Evolutionary conservation across 2,113 vertebrate genomes (phyloP).

Genomic region (Lota lota): DNA sequence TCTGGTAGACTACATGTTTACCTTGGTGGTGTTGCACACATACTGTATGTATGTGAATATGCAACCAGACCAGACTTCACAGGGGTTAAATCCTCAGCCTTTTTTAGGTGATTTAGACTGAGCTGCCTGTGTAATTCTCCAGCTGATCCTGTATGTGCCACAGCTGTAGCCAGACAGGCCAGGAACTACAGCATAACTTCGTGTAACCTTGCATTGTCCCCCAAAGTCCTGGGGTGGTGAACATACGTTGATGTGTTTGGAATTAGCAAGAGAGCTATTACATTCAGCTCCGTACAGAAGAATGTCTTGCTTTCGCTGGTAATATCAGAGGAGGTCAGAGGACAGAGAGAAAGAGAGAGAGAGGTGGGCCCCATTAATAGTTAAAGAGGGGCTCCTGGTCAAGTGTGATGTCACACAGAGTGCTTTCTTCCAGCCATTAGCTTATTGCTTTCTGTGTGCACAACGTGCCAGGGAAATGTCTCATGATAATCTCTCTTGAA

Average conservation of each 20-base stretch:
- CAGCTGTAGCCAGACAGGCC: slow-evolving; percentile 32
- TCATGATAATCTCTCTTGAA: too few species aligned
- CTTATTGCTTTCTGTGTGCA: slow-evolving; percentile 17
- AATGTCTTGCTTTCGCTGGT: slow-evolving; percentile 19
- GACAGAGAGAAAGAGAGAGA: not conserved
- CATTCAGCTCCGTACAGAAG: not conserved
- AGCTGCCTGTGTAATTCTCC: slow-evolving; percentile 58
- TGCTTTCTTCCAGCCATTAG: slow-evolving; percentile 21
- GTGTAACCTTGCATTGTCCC: too few species aligned
- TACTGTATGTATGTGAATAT: too few species aligned
- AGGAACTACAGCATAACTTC: too few species aligned
- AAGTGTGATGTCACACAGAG: slow-evolving; percentile 8
- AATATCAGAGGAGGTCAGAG: not conserved
- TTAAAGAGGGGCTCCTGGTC: not conserved
- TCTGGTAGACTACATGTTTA: too few species aligned
- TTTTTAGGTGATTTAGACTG: slow-evolving; percentile 56
- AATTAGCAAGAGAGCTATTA: too few species aligned
- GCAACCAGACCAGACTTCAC: slow-evolving; percentile 25
- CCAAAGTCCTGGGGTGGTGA: too few species aligned
- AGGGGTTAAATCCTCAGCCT: slow-evolving; percentile 62
- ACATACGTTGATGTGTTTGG: too few species aligned
- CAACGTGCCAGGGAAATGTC: not conserved
- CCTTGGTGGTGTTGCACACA: too few species aligned
- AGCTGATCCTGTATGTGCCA: slow-evolving; percentile 43
- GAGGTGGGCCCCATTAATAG: not conserved